phyloP scores from a whole-genome alignment of 2,797 vertebrate species.

The Pachyuromys duprasi region DNA sequence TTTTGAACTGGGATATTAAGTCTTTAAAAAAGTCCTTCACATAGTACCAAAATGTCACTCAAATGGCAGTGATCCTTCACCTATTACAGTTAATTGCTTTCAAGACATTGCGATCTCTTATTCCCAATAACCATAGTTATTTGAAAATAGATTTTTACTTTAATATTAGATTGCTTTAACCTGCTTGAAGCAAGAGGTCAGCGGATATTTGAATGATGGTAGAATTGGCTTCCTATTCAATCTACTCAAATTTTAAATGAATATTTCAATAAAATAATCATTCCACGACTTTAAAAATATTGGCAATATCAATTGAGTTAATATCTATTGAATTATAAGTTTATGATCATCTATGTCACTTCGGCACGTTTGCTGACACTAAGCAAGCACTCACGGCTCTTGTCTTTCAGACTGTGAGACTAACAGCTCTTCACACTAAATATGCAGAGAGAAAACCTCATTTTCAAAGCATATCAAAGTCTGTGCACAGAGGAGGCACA shows the following conservation, averaged over 20 bases:
- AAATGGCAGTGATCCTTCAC: conserved; percentile 58
- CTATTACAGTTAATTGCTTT: conserved; percentile 69
- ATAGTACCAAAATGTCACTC: conserved; percentile 55
- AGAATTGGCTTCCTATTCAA: conserved; percentile 36
- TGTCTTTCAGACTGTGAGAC: neutral
- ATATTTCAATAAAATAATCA: conserved; percentile 75
- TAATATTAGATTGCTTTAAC: conserved; percentile 71
- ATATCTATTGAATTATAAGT: conserved; percentile 65
- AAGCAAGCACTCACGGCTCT: neutral
- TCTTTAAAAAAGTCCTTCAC: conserved; percentile 63
- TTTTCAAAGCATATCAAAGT: neutral
- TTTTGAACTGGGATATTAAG: neutral
- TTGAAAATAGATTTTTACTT: conserved; percentile 74
- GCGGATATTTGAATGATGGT: conserved; percentile 62
- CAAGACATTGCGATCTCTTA: conserved; percentile 65
- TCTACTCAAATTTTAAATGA: conserved; percentile 50
- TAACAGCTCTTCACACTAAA: neutral
- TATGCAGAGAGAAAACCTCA: neutral
- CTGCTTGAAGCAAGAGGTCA: conserved; percentile 64
- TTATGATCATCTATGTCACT: conserved; percentile 63
- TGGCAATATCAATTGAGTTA: conserved; percentile 67
- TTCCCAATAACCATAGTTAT: conserved; percentile 67
- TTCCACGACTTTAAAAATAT: conserved; percentile 66
- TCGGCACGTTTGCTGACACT: conserved; percentile 36
- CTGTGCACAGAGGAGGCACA: neutral